These are phyloP conservation scores for Cataglyphis altisquamis DNA, from an alignment of 2,888 invertebrate species.

Conservation along the genomic window DNA sequence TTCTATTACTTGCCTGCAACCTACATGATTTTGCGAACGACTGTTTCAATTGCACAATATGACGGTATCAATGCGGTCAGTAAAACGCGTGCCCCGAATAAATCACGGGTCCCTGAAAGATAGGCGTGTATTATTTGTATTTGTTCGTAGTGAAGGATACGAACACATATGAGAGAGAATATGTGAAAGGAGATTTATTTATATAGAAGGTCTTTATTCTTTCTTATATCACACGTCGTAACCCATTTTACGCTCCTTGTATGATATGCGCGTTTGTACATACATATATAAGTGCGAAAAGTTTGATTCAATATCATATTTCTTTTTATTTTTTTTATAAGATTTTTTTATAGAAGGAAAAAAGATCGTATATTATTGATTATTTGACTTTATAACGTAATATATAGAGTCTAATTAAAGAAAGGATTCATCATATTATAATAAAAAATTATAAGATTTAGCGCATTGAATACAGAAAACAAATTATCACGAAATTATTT, in stretches of 20 bases:
- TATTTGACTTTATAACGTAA: background rate
- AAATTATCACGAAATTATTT: slow-evolving; percentile 37
- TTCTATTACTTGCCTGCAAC: background rate
- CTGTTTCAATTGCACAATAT: slow-evolving; percentile 40
- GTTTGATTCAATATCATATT: background rate
- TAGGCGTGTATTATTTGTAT: slow-evolving; percentile 72
- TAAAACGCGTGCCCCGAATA: slow-evolving; percentile 76
- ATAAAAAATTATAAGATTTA: slow-evolving; percentile 4
- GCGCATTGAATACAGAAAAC: background rate
- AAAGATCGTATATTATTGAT: background rate
- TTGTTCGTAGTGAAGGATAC: slow-evolving; percentile 58
- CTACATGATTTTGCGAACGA: background rate
- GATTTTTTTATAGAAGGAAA: background rate
- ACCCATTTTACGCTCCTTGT: slow-evolving; percentile 20
- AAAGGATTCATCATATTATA: background rate
- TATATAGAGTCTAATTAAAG: background rate
- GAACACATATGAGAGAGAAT: background rate
- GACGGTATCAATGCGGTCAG: slow-evolving; percentile 65
- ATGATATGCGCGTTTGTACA: background rate
- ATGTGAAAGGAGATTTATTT: background rate
- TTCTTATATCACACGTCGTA: background rate
- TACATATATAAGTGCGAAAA: background rate
- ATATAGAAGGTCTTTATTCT: slow-evolving; percentile 37
- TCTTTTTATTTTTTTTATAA: slow-evolving; percentile 2
- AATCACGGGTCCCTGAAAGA: slow-evolving; percentile 65